Evolutionary conservation across 2,888 invertebrate species (phyloP).

Genomic region (Minunthozetes semirufus): DNA sequence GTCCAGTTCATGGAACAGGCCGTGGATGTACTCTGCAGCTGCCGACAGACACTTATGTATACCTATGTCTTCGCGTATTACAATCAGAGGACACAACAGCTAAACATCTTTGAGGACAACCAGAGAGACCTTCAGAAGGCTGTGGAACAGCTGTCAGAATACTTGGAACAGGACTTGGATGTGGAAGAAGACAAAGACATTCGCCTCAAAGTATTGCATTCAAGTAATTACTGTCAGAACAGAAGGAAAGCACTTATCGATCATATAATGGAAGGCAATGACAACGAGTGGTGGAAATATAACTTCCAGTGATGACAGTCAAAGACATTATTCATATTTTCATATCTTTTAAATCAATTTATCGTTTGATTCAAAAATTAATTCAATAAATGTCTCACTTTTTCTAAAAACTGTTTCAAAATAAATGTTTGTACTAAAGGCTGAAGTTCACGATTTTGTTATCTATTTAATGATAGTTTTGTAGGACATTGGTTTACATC

Average conservation of each 20-base stretch:
- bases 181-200: constrained; percentile 47
- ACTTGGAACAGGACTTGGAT: neutral
- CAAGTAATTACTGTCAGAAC: constrained; percentile 28
- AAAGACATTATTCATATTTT: too few species aligned
- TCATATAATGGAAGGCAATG: constrained; percentile 31
- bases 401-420: too few species aligned
- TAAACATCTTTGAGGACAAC: constrained; percentile 31
- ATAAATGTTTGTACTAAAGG: too few species aligned
- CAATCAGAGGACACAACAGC: constrained; percentile 28
- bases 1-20: constrained; percentile 97
- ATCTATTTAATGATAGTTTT: too few species aligned
- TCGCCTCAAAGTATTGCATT: neutral
- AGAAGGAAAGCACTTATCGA: constrained; percentile 28
- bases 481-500: too few species aligned
- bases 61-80: constrained; percentile 87
- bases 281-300: constrained; percentile 5
- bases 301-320: neutral
- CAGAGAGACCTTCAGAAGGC: constrained; percentile 31
- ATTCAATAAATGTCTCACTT: too few species aligned
- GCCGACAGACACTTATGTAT: constrained; percentile 96
- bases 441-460: too few species aligned
- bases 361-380: too few species aligned
- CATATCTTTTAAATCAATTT: too few species aligned
- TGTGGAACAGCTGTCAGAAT: constrained; percentile 30
- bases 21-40: constrained; percentile 91